These are phyloP conservation scores for Stramonita haemastoma DNA, from an alignment of 2,888 invertebrate species.

Conservation along the genomic window DNA sequence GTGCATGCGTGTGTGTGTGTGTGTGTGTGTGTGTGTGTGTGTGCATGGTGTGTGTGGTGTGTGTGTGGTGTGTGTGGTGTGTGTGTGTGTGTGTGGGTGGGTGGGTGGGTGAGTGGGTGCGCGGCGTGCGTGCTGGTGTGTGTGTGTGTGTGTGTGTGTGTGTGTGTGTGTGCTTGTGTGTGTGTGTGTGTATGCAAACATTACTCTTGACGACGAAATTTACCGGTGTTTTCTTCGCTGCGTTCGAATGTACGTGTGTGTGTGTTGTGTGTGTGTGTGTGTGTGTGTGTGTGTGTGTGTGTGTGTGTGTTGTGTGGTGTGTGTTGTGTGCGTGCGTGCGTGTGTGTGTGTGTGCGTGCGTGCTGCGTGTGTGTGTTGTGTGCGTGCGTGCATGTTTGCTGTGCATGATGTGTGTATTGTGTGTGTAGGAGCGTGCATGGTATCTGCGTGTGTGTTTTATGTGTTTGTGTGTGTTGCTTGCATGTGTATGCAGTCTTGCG, in stretches of 20 bases:
- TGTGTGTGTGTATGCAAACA: neutral
- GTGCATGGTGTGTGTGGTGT: neutral
- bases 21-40: neutral
- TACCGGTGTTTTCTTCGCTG: neutral
- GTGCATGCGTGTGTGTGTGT: neutral
- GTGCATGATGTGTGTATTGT: neutral
- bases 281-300: neutral
- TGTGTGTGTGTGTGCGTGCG: too few relatives aligned
- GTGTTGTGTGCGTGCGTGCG: neutral
- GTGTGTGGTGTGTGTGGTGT: neutral
- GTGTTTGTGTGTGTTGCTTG: too few relatives aligned
- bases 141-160: slow-evolving; percentile 11
- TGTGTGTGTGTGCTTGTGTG: neutral
- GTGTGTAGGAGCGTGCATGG: neutral
- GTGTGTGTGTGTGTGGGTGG: slow-evolving; percentile 5
- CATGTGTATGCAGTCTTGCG: too few relatives aligned
- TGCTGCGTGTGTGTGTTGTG: neutral
- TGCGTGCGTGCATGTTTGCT: neutral
- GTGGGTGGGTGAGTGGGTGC: slow-evolving; percentile 1
- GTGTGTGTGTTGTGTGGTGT: neutral
- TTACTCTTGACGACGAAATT: neutral
- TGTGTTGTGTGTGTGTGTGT: neutral
- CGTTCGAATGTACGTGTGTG: neutral
- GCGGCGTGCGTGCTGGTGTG: slow-evolving; percentile 3
- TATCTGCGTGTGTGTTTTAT: too few relatives aligned